Base-by-base conservation (phyloP, 2,797 vertebrate genomes). In the Spea hammondii region DNA sequence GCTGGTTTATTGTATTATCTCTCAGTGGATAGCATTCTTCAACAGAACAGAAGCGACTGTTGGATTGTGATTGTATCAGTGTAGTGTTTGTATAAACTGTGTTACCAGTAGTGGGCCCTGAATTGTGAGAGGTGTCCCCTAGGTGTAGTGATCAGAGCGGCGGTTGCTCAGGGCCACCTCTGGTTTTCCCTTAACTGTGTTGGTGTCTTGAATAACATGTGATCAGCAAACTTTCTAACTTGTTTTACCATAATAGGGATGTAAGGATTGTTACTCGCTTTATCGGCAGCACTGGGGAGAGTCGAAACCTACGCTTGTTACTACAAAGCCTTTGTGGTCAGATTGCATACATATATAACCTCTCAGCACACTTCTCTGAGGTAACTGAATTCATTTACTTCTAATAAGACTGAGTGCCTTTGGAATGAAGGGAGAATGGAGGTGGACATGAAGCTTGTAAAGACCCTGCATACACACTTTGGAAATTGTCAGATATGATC, bases 291-390 rank as follows among this genome's bases (percentile, higher is more conserved):
- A 87, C 89, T 47, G 88, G 85, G 47, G 83, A 90, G 49, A 91
- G 84, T 83, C 88, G 86, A 86, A 88, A 88, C 13, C 60, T 89
- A 9, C 12, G 45, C 5, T 80, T 88, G 62, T 59, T 91, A 54
- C 84, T 91, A 5, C 85, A 88, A 83, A 90, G 76, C 72, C 78
- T 92, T 17, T 91, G 90, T 82, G 84, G 65, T 65, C 88, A 91
- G 78, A 83, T 91, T 83, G 85, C 78, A 65, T 83, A 85, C 74
- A 70, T 86, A 80, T 92, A 87, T 79, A 78, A 85, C 59, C 76
- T 85, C 65, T 79, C 80, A 46, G 54, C 84, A 47, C 74, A 74
- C 73, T 89, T 92, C 83, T 92, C 88, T 65, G 85, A 91, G 87
- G 86, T 90, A 86, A 72, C 7, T 14, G 7, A 7, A 54, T 66